Base-by-base conservation (phyloP, 2,888 invertebrate species). In the Maniola hyperantus region DNA sequence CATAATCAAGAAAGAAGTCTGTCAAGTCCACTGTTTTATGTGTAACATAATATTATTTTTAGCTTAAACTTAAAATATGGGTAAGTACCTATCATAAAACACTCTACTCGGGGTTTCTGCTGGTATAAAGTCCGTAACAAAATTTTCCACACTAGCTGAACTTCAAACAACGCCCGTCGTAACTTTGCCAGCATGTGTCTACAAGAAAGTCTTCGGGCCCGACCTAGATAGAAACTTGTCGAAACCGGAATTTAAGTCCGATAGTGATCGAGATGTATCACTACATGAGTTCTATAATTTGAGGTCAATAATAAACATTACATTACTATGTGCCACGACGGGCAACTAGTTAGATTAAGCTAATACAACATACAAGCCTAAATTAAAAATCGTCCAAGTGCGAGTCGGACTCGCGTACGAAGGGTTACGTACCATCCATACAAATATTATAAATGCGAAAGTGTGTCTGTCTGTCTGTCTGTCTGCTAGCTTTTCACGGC, bases 171-270 rank as follows among this genome's bases (percentile, higher is more conserved):
- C n/a, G 15, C 33, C 11, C 15, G 34, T 10, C 13, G 48, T 46
- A 59, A 48, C 46, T 59, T 59, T 11, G 11, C 33, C 10, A 59
- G 34, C 46, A 59, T 46, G 34, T 48, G 59, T 59, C 59, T 59
- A 59, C 59, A 59, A 34, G 46, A 26, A 48, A 59, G 15, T 58
- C 15, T 26, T 34, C 10, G 34, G 36, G 33, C 33, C 48, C 48
- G 48, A 59, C 59, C 44, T 48, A 48, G 46, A 34, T 59, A 59
- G 15, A 7, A 59, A 59, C 18, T 59, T 48, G 11, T 48, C 44
- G 33, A 59, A 20, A 57, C 57, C 42, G 42, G 57, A 57, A 42
- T 20, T 13, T 8, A 57, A 57, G 20, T 20, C 39, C 20, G 57
- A 57, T 13, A 42, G 39, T 13, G 20, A 42, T 57, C 13, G 39